These are phyloP conservation scores for Borostomias antarcticus DNA, from an alignment of 2,797 vertebrate genomes.

Conservation along the genomic window DNA sequence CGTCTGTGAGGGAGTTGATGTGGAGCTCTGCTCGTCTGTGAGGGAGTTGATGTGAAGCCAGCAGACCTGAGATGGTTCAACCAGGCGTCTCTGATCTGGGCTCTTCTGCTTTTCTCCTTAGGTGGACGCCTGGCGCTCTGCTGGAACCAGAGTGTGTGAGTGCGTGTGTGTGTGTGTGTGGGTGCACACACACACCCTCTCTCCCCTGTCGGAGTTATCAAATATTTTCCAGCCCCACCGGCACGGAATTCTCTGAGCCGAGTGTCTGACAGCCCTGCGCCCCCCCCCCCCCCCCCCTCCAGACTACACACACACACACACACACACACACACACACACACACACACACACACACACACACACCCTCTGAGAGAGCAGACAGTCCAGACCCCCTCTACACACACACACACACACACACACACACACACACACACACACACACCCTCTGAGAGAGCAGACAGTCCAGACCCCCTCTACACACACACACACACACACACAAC, in stretches of 20 bases:
- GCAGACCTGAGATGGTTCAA: neutral
- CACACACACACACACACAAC: neutral
- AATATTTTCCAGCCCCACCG: conserved; percentile 40
- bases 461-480: no score
- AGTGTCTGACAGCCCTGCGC: conserved; percentile 41
- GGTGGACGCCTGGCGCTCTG: conserved; percentile 50
- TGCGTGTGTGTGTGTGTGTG: neutral
- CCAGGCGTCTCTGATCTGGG: conserved; percentile 11
- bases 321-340: conserved; percentile 9
- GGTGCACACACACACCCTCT: neutral
- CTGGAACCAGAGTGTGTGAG: conserved; percentile 24
- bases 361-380: neutral
- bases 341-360: conserved; percentile 7
- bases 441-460: neutral
- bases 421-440: conserved; percentile 5
- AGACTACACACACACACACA: neutral
- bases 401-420: conserved; percentile 9
- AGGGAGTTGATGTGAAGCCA: no score
- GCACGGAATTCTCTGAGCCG: conserved; percentile 44
- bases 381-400: no score
- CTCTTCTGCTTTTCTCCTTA: conserved; percentile 46
- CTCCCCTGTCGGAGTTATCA: conserved; percentile 30
- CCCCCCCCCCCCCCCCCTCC: conserved; percentile 21
- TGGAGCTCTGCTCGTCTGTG: no score
- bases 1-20: no score